Conservation (phyloP, 2,888 invertebrate species). For the Miltochrista miniata region DNA sequence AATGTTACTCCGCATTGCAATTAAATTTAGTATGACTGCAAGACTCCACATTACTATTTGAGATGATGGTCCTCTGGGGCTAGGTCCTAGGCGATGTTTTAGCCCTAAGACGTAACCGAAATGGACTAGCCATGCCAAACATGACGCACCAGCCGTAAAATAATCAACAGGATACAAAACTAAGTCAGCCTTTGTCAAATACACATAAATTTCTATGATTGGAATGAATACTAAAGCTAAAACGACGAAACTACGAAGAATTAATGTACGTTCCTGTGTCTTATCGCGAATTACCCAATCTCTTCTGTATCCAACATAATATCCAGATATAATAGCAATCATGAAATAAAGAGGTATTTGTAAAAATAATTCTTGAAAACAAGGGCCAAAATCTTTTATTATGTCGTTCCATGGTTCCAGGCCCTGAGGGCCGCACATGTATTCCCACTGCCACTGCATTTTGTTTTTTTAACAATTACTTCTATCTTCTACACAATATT, state of each 20-base stretch:
- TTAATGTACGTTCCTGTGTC: slow-evolving; percentile 85
- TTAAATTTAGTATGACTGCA: slow-evolving; percentile 85
- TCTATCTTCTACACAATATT: slow-evolving; percentile 1
- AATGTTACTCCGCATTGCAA: slow-evolving; percentile 87
- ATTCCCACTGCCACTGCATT: slow-evolving; percentile 88
- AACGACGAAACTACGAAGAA: slow-evolving; percentile 85
- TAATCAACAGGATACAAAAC: slow-evolving; percentile 87
- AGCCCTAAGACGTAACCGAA: slow-evolving; percentile 89
- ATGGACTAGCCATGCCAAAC: slow-evolving; percentile 92
- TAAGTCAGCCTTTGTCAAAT: slow-evolving; percentile 76
- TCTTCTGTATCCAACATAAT: slow-evolving; percentile 88
- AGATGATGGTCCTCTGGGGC: slow-evolving; percentile 89
- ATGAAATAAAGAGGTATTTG: slow-evolving; percentile 89
- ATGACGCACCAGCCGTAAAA: slow-evolving; percentile 87
- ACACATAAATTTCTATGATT: slow-evolving; percentile 86
- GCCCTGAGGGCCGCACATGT: slow-evolving; percentile 89
- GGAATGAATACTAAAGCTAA: slow-evolving; percentile 87
- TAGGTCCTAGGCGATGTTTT: slow-evolving; percentile 85
- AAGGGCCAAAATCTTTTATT: slow-evolving; percentile 90
- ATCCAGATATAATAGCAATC: slow-evolving; percentile 91
- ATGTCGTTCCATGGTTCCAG: slow-evolving; percentile 87
- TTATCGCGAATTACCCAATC: slow-evolving; percentile 85
- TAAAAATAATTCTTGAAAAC: slow-evolving; percentile 93
- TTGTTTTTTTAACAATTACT: slow-evolving; percentile 24
- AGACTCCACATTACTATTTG: slow-evolving; percentile 88